Conservation (phyloP, 2,888 invertebrate genomes). For the Xiphydria camelus region DNA sequence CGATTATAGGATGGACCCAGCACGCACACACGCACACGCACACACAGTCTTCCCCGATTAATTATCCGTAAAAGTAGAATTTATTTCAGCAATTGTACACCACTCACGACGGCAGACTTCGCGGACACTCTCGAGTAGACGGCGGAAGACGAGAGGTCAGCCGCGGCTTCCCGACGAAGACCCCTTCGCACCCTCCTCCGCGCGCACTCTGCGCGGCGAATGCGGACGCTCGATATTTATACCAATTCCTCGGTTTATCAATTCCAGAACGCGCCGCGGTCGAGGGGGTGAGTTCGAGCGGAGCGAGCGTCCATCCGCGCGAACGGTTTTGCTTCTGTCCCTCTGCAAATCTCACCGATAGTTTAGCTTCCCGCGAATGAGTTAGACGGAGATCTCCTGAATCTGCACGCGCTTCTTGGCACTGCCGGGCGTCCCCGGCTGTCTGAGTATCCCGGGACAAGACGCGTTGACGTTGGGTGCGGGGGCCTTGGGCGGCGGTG, state of each 20-base stretch:
- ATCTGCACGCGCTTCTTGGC: constrained; percentile 90
- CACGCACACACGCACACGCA: constrained; percentile 14
- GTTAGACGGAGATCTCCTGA: constrained; percentile 89
- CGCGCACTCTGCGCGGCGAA: neutral
- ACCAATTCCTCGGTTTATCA: constrained; percentile 46
- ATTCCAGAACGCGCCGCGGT: too few relatives aligned
- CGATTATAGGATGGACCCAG: constrained; percentile 23
- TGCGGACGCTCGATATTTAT: neutral
- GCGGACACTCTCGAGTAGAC: neutral
- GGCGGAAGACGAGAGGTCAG: neutral
- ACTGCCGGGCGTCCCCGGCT: constrained; percentile 73
- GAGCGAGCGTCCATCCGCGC: constrained; percentile 30
- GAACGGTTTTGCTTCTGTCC: too few relatives aligned
- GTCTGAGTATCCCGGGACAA: constrained; percentile 66
- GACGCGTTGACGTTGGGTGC: constrained; percentile 57
- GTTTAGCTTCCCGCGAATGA: constrained; percentile 9
- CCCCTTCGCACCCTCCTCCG: neutral
- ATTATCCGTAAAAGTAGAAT: neutral
- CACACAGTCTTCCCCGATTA: neutral
- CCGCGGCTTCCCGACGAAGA: neutral
- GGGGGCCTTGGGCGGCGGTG: constrained; percentile 64
- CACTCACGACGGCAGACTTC: neutral
- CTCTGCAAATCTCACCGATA: constrained; percentile 14
- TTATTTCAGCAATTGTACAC: neutral
- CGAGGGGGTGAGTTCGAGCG: constrained; percentile 44